Conservation (phyloP, 2,888 invertebrate species). For the Bombylius discolor region DNA sequence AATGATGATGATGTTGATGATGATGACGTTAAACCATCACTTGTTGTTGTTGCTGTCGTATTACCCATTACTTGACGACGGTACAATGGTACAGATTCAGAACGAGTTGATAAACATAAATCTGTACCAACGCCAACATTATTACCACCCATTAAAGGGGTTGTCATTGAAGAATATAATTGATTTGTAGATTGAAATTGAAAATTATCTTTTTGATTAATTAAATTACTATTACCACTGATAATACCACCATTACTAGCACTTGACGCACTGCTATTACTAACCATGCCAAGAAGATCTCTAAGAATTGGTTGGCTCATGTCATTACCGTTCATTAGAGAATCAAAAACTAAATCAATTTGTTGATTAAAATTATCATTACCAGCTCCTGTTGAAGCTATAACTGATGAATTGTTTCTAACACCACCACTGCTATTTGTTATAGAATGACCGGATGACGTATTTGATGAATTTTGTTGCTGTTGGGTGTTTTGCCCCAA, state of each 20-base stretch:
- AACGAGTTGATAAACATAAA: constrained; percentile 8
- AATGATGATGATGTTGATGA: constrained; percentile 21
- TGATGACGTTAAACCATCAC: constrained; percentile 16
- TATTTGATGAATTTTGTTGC: neutral
- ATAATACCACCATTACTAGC: neutral
- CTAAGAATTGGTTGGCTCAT: constrained; percentile 33
- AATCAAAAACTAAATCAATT: constrained; percentile 35
- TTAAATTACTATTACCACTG: neutral
- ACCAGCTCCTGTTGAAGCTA: neutral
- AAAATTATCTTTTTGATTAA: neutral
- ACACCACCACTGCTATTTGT: neutral
- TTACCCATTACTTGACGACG: constrained; percentile 36
- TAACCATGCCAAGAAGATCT: constrained; percentile 32
- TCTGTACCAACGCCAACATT: constrained; percentile 11
- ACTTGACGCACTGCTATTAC: constrained; percentile 13
- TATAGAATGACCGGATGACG: neutral
- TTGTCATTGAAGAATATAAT: neutral
- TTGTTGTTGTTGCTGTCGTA: constrained; percentile 15
- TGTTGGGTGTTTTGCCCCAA: constrained; percentile 12
- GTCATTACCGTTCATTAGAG: constrained; percentile 34
- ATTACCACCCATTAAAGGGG: constrained; percentile 13
- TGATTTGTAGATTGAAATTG: neutral
- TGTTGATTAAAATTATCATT: constrained; percentile 33
- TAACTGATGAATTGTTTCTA: neutral
- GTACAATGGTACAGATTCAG: constrained; percentile 39